Base-by-base conservation (phyloP, 1,140 invertebrate genomes). In the Propsilocerus akamusi region DNA sequence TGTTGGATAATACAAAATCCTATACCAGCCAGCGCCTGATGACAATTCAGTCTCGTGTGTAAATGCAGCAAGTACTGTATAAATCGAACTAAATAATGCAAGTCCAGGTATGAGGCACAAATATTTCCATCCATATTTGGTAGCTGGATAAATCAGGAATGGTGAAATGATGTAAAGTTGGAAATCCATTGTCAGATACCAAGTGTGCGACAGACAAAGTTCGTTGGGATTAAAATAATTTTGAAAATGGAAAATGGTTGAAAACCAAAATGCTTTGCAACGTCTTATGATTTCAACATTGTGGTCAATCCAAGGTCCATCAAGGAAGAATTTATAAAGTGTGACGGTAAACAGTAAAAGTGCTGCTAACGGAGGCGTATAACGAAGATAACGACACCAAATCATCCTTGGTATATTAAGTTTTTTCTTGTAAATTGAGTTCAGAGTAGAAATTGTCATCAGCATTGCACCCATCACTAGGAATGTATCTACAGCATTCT, bases 1-100 rank as follows among this genome's bases (percentile, higher is more conserved):
- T 10, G 61, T 60, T 49, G 51, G 53, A 25, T 55, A 49, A 51
- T 62, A 59, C 30, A 37, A 20, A 20, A 41, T 4, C 17, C 10
- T 20, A 20, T 7, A 1, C 17, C 22, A 41, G 10, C 22, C 1
- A 3, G 17, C 5, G 5, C 22, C 5, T 1, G n/a, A n/a, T n/a
- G n/a, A n/a, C n/a, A n/a, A n/a, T n/a, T n/a, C n/a, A n/a, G n/a
- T n/a, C 10, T 41, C 14, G 7, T 2, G 22, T 41, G 5, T 14
- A 17, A 1, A 41, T 20, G 6, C 3, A 2, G 34, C 11, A n/a
- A n/a, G n/a, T n/a, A n/a, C 5, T 20, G 22, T 41, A 20, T 20
- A 20, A 20, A 10, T 4, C 1, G n/a, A n/a, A n/a, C 5, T 3
- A 2, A 41, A 17, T 5, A 20, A 41, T 5, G 22, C 17, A 20